Evolutionary conservation across 1,140 invertebrate genomes (phyloP), one percentile per base, ranked within the genome.

Genomic region (Drosophila virilis): DNA sequence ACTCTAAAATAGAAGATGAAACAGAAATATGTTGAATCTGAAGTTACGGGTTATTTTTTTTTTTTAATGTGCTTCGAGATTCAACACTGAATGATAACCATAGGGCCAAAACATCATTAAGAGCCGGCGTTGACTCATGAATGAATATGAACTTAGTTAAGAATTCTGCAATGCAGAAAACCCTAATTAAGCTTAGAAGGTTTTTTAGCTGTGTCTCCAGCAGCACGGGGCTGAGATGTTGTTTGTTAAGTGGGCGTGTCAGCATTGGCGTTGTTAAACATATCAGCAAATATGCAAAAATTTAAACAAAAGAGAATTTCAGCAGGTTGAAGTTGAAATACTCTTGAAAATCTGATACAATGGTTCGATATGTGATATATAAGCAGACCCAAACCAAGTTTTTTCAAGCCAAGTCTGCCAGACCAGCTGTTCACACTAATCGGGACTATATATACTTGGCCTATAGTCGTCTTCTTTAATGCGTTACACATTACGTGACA

Each of bases 1-100:
- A 61, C 67, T 86, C 74, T 61, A 72, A 85, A 85, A 86, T 85
- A 86, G 82, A 68, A 81, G 78, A 85, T 85, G 82, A 85, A 85
- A 60, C 82, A 73, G 48, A 64, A 51, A 22, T 40, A 42, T 65
- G 17, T 17, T 17, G 17, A 17, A 17, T 22, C 2, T 22, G 22
- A 22, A 22, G 55, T 73, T 61, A 45, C 15, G 58, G 55, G 46
- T 22, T 59, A 22, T 59, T 76, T 80, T 76, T 80, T 22, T 35
- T 50, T 6, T 12, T 1, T 37, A 5, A 32, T 4, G 12, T 3
- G 9, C 33, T 45, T 59, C 60, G 51, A 79, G 80, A 46, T 52
- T 59, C 5, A 73, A 35, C 68, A 74, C 57, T 79, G 60, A 65
- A 59, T 50, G 64, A 66, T 66, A 60, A 60, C 43, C 22, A 38